Percentiles rank a stretch among this genome's conserved stretches.
phyloP scores from a whole-genome alignment of 2,113 vertebrate species.

The Nestor notabilis region DNA sequence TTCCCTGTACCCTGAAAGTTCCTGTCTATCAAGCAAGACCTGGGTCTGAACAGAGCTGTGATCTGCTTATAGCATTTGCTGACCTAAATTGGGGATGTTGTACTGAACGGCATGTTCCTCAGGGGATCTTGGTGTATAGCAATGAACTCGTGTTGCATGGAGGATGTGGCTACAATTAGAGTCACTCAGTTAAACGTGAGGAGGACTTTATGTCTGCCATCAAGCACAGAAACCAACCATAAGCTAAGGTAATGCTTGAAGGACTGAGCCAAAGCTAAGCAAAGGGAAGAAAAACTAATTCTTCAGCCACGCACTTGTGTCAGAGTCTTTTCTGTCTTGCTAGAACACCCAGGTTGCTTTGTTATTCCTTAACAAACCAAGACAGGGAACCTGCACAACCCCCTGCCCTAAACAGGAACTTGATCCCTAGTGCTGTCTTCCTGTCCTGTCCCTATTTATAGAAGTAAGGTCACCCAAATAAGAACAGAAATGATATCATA shows the following conservation, averaged over 20 bases:
- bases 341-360: not conserved
- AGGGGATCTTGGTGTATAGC: not conserved
- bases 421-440: constrained; percentile 25
- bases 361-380: not conserved
- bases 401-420: constrained; percentile 47
- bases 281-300: not conserved
- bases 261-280: not conserved
- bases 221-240: not conserved
- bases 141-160: fast-evolving
- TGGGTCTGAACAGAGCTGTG: not conserved
- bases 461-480: constrained; percentile 31
- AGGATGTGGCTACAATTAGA: not conserved
- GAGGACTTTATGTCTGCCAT: not conserved
- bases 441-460: constrained; percentile 34
- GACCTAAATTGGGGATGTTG: not conserved
- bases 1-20: not conserved
- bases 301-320: fast-evolving
- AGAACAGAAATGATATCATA: not conserved
- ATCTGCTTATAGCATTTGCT: not conserved
- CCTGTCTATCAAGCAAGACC: not conserved
- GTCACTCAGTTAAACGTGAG: fast-evolving
- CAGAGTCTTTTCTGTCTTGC: not conserved
- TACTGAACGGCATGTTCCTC: not conserved
- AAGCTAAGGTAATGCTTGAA: not conserved
- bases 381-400: constrained; percentile 11